A percentile compares a stretch with the other conserved stretches of the same genome.
Conservation (phyloP, 1,140 invertebrate genomes). For the Aphis craccivora region DNA sequence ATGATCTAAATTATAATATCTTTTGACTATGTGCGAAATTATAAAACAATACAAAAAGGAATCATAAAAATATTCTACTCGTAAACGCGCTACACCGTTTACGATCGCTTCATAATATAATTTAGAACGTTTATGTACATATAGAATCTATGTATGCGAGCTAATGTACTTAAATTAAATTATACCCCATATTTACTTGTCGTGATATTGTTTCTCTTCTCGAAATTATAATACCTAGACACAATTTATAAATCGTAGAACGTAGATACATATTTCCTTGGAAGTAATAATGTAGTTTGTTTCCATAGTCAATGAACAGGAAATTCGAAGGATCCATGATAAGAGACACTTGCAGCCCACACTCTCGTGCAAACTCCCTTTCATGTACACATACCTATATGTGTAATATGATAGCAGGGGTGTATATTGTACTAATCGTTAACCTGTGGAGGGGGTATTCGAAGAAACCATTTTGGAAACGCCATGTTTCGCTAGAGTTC, state of each 20-base stretch:
- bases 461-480: constrained; percentile 51
- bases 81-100: no score
- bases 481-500: constrained; percentile 23
- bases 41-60: not conserved
- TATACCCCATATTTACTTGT: not conserved
- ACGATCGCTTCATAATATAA: no score
- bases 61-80: not conserved
- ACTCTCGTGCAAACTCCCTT: not conserved
- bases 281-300: not conserved
- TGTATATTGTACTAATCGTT: not conserved
- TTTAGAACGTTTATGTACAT: no score
- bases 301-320: not conserved
- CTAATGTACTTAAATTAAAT: not conserved
- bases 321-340: not conserved
- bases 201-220: not conserved
- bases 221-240: not conserved
- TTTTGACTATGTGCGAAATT: not conserved
- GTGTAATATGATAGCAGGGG: constrained; percentile 35
- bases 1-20: not conserved
- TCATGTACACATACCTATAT: not conserved
- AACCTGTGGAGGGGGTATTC: no score
- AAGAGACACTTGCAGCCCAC: not conserved
- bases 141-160: no score
- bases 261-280: not conserved
- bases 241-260: not conserved